phyloP scores from a whole-genome alignment of 2,113 vertebrate genomes.

The Calidris pygmaea region DNA sequence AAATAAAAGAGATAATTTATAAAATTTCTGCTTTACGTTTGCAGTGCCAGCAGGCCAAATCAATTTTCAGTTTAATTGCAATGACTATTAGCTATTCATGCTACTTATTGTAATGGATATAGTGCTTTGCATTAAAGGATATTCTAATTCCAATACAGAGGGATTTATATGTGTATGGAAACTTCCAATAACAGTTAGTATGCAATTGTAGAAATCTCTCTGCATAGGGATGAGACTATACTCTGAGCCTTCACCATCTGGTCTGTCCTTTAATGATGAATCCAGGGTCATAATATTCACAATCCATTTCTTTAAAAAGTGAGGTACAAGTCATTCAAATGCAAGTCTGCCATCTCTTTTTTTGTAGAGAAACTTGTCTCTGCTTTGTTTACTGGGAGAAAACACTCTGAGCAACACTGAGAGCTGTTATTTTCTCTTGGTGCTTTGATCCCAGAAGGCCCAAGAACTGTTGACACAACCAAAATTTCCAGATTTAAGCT shows the following conservation, averaged over 20 bases:
- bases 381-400: background rate
- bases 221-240: background rate
- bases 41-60: background rate
- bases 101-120: background rate
- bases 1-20: background rate
- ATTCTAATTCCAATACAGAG: background rate
- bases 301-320: background rate
- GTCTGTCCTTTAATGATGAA: constrained; percentile 19
- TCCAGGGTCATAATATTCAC: background rate
- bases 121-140: background rate
- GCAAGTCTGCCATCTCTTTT: background rate
- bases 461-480: background rate
- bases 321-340: background rate
- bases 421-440: background rate
- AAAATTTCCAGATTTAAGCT: background rate
- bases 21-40: background rate
- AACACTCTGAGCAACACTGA: background rate
- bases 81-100: background rate
- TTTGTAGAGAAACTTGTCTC: background rate
- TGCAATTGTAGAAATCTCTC: constrained; percentile 18
- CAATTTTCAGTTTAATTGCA: background rate
- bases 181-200: constrained; percentile 17
- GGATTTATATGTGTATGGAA: constrained; percentile 21
- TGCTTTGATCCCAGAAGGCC: background rate
- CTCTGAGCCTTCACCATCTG: constrained; percentile 45